Conservation (phyloP, 1,140 invertebrate genomes). For the Ctenoplectra terminalis region DNA sequence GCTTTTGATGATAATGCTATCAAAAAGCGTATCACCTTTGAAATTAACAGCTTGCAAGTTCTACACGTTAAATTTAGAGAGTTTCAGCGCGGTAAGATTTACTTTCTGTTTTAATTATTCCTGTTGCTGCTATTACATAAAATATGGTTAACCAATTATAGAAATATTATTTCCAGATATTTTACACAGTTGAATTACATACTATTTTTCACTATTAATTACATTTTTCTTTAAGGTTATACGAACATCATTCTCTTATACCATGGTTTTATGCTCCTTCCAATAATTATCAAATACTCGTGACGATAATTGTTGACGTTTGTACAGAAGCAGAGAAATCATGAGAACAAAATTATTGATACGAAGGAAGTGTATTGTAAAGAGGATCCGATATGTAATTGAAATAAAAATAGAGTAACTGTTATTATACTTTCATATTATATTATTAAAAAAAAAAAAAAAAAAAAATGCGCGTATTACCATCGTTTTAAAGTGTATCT, state of each 20-base stretch:
- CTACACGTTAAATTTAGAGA: conserved; percentile 67
- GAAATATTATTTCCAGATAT: too few species aligned
- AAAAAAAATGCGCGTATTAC: too few species aligned
- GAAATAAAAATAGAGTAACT: conserved; percentile 22
- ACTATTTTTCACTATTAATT: too few species aligned
- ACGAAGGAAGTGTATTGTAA: background rate
- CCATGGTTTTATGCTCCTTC: conserved; percentile 63
- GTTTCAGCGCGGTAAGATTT: conserved; percentile 65
- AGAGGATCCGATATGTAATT: background rate
- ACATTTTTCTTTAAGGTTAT: conserved; percentile 56
- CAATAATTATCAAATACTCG: conserved; percentile 6
- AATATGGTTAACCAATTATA: too few species aligned
- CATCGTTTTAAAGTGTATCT: too few species aligned
- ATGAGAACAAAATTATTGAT: background rate
- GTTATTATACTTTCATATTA: background rate
- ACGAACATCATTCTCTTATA: conserved; percentile 64
- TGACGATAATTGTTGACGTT: background rate
- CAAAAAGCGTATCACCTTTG: conserved; percentile 56
- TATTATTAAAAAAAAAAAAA: too few species aligned
- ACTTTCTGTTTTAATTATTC: background rate
- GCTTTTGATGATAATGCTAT: conserved; percentile 59
- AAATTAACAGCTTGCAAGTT: conserved; percentile 66
- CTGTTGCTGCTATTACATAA: too few species aligned
- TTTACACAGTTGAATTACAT: too few species aligned
- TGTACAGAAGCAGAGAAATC: too few species aligned